Percentiles rank a stretch among this genome's conserved stretches.
Conservation (phyloP, 2,113 vertebrate species). For the Hyperopisus bebe region DNA sequence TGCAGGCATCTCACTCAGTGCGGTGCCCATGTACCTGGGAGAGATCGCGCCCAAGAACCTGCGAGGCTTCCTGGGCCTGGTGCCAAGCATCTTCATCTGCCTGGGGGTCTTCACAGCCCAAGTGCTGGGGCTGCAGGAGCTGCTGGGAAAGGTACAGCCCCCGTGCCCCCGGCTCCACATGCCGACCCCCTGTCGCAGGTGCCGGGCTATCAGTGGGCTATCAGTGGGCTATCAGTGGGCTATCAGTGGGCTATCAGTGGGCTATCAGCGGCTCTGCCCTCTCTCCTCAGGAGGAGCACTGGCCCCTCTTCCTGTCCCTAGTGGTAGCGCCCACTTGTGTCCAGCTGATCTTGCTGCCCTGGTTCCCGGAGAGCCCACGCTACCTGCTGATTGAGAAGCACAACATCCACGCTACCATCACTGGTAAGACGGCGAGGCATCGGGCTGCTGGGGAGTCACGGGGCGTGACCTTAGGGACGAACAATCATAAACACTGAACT, state of each 20-base stretch:
- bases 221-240: neutral
- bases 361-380: conserved; percentile 84
- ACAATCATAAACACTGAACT: neutral
- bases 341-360: conserved; percentile 74
- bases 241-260: neutral
- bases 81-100: conserved; percentile 83
- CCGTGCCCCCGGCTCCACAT: too few relatives aligned
- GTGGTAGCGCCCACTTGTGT: conserved; percentile 71
- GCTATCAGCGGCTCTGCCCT: neutral
- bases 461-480: neutral
- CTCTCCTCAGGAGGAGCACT: conserved; percentile 70
- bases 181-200: neutral
- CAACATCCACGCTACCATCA: conserved; percentile 67
- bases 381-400: conserved; percentile 83
- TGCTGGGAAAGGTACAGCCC: conserved; percentile 70
- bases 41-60: conserved; percentile 82
- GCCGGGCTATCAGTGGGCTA: neutral
- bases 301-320: conserved; percentile 76
- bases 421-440: conserved; percentile 52
- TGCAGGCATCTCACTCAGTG: conserved; percentile 76
- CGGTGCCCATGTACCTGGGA: conserved; percentile 84
- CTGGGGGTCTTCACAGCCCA: conserved; percentile 76
- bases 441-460: neutral
- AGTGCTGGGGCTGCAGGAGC: conserved; percentile 74
- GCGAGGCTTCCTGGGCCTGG: conserved; percentile 74